These are phyloP conservation scores for Phycodurus eques DNA, from an alignment of 2,113 vertebrate species.

Conservation along the genomic window DNA sequence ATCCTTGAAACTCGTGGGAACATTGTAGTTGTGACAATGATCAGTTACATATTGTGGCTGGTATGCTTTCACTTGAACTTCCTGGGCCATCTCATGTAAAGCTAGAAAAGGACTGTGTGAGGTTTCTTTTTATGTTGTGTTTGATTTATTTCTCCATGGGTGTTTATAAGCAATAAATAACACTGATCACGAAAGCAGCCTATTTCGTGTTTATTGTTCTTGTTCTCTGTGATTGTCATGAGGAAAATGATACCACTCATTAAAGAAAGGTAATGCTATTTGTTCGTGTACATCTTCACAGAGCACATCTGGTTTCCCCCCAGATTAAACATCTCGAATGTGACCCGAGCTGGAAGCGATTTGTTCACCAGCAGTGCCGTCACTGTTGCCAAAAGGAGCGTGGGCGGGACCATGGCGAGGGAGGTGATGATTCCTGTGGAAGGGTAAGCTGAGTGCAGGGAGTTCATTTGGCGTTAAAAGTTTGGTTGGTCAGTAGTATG, in stretches of 20 bases:
- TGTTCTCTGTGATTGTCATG: neutral
- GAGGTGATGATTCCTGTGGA: constrained; percentile 32
- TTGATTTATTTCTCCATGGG: neutral
- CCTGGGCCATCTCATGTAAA: no score
- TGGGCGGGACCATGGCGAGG: constrained; percentile 11
- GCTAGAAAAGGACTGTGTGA: neutral
- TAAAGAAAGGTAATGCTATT: constrained; percentile 41
- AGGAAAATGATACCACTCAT: constrained; percentile 22
- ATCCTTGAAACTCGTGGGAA: no score
- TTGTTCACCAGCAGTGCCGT: constrained; percentile 50
- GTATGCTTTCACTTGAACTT: no score
- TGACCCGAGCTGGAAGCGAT: constrained; percentile 65
- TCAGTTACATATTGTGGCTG: no score
- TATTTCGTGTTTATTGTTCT: neutral
- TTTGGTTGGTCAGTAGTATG: constrained; percentile 30
- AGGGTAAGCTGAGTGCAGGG: constrained; percentile 41
- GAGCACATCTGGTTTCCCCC: constrained; percentile 65
- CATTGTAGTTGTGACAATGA: no score
- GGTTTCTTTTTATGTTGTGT: constrained; percentile 1
- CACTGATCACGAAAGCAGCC: neutral
- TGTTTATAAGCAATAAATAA: neutral
- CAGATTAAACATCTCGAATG: constrained; percentile 57
- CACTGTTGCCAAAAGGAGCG: constrained; percentile 50
- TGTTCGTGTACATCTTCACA: constrained; percentile 25
- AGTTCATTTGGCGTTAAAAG: constrained; percentile 39